Evolutionary conservation across 2,113 vertebrate genomes (phyloP).

Genomic region (Bos indicus): DNA sequence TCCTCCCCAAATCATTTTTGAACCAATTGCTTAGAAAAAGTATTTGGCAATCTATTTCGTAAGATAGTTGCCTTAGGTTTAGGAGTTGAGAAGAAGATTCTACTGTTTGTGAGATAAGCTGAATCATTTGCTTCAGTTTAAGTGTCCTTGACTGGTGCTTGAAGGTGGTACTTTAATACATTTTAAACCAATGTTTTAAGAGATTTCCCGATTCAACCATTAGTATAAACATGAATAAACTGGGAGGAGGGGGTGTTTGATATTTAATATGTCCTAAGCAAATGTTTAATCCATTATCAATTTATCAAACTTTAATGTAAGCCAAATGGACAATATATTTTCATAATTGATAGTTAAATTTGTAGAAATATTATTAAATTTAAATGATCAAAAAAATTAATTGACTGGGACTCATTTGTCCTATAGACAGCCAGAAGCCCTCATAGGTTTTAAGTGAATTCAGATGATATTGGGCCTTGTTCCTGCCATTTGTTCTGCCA

Average conservation of each 20-base stretch:
- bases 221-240: neutral
- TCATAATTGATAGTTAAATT: neutral
- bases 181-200: neutral
- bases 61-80: neutral
- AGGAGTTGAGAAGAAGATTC: neutral
- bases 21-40: neutral
- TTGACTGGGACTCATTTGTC: neutral
- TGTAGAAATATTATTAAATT: neutral
- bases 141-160: neutral
- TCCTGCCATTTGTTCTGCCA: neutral
- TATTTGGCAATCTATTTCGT: neutral
- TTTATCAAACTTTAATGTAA: neutral
- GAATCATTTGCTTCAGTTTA: neutral
- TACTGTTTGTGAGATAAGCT: neutral
- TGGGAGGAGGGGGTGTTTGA: neutral
- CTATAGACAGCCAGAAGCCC: neutral
- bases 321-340: neutral
- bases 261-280: neutral
- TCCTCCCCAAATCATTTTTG: neutral
- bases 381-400: neutral
- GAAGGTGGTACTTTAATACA: neutral
- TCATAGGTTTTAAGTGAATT: neutral
- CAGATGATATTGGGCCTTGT: neutral
- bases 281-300: neutral
- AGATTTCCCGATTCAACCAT: neutral